Base-by-base conservation (phyloP, 1,140 invertebrate species). In the Maniola jurtina region DNA sequence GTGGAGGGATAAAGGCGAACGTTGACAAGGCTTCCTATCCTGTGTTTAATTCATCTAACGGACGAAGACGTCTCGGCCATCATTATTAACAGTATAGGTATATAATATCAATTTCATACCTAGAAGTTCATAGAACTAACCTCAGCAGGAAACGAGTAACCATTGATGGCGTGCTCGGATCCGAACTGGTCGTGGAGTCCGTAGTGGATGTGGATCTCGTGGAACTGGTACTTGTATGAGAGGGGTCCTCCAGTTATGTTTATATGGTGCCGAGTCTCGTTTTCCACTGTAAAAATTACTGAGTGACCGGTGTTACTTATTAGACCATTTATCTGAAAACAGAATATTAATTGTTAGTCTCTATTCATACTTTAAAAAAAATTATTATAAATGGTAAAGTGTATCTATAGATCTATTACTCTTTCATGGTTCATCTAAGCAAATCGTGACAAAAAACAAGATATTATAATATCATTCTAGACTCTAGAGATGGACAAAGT, bases 191-290 rank as follows among this genome's bases (percentile, higher is more conserved):
- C 96, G 72, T 96, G 94, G 13, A 96, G 92, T 1, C 97, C 97
- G 76, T 96, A 98, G 84, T 97, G 96, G 78, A 98, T 94, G 91
- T 96, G 95, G 73, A 97, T 96, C 90, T 98, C 95, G 86, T 98
- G 95, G 90, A 98, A 96, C 91, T 97, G 96, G 92, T 99, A 99
- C 71, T 96, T 96, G 91, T 99, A 99, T 57, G 97, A 97, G 16
- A 99, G 92, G 5, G 98, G 98, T 3, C 98, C 98, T 0, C 97
- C 97, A 0, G 96, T 97, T 61, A 99, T 96, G 89, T 98, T 99
- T 70, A 98, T 95, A 72, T 95, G 94, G 83, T 95, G 95, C 66
- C 94, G 93, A 0, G 94, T 95, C 73, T 96, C 95, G 77, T 97
- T 96, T 79, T 98, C 96, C 35, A 97, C 95, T 0, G 95, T 95